Conservation (phyloP, 1,140 invertebrate species). For the Diabrotica undecimpunctata region DNA sequence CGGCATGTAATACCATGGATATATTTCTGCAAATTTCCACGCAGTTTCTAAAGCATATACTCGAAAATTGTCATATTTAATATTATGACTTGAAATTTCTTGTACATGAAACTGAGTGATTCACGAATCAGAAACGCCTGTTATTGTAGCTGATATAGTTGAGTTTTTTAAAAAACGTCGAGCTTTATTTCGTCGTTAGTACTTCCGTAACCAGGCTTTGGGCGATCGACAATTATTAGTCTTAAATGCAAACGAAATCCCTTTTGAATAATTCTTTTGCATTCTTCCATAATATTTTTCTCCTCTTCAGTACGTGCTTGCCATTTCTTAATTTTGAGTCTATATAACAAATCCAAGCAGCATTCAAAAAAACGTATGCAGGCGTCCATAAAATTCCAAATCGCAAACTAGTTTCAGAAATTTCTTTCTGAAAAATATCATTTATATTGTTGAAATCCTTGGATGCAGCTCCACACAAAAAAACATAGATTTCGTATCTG, state of each 20-base stretch:
- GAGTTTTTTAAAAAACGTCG: slow-evolving; percentile 19
- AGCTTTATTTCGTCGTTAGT: slow-evolving; percentile 19
- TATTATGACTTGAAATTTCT: too few relatives aligned
- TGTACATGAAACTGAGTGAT: too few relatives aligned
- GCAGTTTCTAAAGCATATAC: too few relatives aligned
- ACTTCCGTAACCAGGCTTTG: slow-evolving; percentile 17
- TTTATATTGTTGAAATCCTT: slow-evolving; percentile 18
- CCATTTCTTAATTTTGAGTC: slow-evolving; percentile 12
- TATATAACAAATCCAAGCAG: slow-evolving; percentile 21
- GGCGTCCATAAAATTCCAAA: slow-evolving; percentile 23
- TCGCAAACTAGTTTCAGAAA: not conserved
- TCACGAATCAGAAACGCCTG: too few relatives aligned
- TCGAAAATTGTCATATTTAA: too few relatives aligned
- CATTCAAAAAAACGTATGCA: slow-evolving; percentile 26
- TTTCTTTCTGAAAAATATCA: slow-evolving; percentile 4
- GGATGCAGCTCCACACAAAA: slow-evolving; percentile 14
- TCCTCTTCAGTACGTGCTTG: not conserved
- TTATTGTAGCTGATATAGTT: slow-evolving; percentile 1
- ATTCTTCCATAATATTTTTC: not conserved
- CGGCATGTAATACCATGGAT: too few relatives aligned
- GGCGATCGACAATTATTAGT: slow-evolving; percentile 10
- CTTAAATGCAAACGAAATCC: slow-evolving; percentile 6
- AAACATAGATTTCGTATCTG: slow-evolving; percentile 9
- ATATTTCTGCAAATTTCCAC: too few relatives aligned
- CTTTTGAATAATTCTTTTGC: slow-evolving; percentile 20